phyloP scores from a whole-genome alignment of 2,113 vertebrate genomes.

The Notarius lentiginosus region DNA sequence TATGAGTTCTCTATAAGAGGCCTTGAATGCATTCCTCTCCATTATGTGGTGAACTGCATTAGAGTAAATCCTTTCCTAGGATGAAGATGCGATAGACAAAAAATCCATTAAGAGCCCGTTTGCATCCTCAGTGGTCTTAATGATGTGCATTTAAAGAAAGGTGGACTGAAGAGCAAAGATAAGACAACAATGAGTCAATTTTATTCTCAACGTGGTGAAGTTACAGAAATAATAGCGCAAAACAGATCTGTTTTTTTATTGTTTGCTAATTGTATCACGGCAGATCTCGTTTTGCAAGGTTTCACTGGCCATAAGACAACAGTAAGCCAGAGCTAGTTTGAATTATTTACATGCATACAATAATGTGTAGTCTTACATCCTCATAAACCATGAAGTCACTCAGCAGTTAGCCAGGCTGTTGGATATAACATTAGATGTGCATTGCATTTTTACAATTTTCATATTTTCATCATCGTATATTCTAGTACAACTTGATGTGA shows the following conservation, averaged over 20 bases:
- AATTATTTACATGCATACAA: neutral
- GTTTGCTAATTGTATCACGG: neutral
- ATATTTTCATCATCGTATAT: neutral
- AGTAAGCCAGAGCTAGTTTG: neutral
- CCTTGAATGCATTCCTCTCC: neutral
- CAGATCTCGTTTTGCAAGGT: neutral
- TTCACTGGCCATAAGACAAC: neutral
- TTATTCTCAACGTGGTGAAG: slow-evolving; percentile 5
- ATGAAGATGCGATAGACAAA: slow-evolving; percentile 29
- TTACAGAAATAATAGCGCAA: slow-evolving; percentile 15
- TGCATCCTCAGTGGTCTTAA: slow-evolving; percentile 41
- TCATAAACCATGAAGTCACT: neutral
- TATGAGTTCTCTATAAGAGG: neutral
- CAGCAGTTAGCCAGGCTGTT: too few species aligned
- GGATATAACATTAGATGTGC: neutral
- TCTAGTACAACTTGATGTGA: neutral
- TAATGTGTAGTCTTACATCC: neutral
- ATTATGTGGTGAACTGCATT: slow-evolving; percentile 19
- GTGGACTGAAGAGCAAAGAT: neutral
- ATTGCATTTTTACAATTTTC: neutral
- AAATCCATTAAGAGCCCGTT: slow-evolving; percentile 42
- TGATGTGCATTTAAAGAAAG: slow-evolving; percentile 20
- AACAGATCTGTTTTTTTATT: slow-evolving; percentile 8
- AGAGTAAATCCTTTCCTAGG: neutral
- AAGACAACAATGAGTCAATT: slow-evolving; percentile 21